A percentile compares a stretch with the other conserved stretches of the same genome.
Conservation (phyloP, 1,140 invertebrate species). For the Drosophila dunni region DNA sequence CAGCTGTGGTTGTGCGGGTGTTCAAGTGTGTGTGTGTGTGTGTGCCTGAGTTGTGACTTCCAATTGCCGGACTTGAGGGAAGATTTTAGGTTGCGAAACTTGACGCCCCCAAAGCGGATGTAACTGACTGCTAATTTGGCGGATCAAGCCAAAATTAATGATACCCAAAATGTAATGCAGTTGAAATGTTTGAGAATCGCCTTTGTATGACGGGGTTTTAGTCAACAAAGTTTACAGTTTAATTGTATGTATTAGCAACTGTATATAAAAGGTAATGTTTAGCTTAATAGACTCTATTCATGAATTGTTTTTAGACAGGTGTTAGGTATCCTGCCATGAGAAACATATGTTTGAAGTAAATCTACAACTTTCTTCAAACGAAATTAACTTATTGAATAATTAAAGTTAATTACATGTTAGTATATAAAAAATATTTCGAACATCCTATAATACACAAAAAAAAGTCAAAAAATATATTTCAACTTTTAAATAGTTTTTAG, state of each 20-base stretch:
- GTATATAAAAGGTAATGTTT: too few relatives aligned
- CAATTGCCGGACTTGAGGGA: constrained; percentile 64
- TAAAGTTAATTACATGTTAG: too few relatives aligned
- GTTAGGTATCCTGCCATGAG: too few relatives aligned
- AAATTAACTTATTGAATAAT: too few relatives aligned
- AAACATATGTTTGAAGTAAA: too few relatives aligned
- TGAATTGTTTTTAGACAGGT: too few relatives aligned
- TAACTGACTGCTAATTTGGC: constrained; percentile 72
- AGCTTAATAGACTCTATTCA: too few relatives aligned
- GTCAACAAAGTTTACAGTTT: constrained; percentile 14
- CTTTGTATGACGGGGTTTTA: not conserved
- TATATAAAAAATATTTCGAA: too few relatives aligned
- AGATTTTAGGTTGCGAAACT: constrained; percentile 52
- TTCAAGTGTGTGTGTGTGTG: constrained; percentile 45
- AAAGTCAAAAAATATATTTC: too few relatives aligned
- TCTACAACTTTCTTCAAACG: too few relatives aligned
- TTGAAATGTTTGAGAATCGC: not conserved
- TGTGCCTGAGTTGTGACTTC: constrained; percentile 54
- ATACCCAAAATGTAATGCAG: constrained; percentile 39
- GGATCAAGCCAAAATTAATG: constrained; percentile 52
- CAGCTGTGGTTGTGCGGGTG: constrained; percentile 53
- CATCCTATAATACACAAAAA: too few relatives aligned
- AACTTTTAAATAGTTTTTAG: too few relatives aligned
- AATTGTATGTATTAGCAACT: not conserved
- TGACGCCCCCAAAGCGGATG: constrained; percentile 54